Base-by-base conservation (phyloP, 2,888 invertebrate species). In the Sphaeridia pumilis region DNA sequence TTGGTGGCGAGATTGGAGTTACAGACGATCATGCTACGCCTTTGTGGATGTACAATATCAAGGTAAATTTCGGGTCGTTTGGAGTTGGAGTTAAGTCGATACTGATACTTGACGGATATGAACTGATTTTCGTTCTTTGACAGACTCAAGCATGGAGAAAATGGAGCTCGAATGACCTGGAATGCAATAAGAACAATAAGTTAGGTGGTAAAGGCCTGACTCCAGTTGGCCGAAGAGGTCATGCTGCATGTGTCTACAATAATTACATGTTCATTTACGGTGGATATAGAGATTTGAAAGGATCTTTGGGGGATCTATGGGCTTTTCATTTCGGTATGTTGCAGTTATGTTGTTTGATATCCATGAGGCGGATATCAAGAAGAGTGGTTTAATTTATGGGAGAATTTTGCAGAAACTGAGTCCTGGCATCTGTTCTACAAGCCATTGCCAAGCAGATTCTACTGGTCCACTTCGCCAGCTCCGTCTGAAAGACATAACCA, bases 221-320 rank as follows among this genome's bases (percentile, higher is more conserved):
- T 44, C 87, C 87, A n/a, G 77, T 80, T 64, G 86, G 86, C 2
- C 75, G 89, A 34, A 75, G 88, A 52, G 87, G 87, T 0, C 90
- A 90, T 72, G 80, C 84, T 0, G 85, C 88, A 17, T 76, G 87
- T 54, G 79, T 87, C 43, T 82, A 84, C 67, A 77, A 79, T 56
- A 83, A 83, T 61, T 77, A 80, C 63, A 83, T 90, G 81, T 76
- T 87, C 56, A 76, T 90, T 59, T 89, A 87, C 70, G 90, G 89
- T 4, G 90, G 90, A 3, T 89, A 87, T 71, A 81, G 83, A 68
- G 89, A 90, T 69, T 72, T 88, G 57, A 75, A 82, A 51, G 89
- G 89, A 5, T 87, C 88, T 41, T 83, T 83, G 20, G 80, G 82
- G 49, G 88, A 90, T 69, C 73, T 89, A 4, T 90, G 90, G 90